Conservation (phyloP, 2,888 invertebrate species). For the Drosophila multiciliata region DNA sequence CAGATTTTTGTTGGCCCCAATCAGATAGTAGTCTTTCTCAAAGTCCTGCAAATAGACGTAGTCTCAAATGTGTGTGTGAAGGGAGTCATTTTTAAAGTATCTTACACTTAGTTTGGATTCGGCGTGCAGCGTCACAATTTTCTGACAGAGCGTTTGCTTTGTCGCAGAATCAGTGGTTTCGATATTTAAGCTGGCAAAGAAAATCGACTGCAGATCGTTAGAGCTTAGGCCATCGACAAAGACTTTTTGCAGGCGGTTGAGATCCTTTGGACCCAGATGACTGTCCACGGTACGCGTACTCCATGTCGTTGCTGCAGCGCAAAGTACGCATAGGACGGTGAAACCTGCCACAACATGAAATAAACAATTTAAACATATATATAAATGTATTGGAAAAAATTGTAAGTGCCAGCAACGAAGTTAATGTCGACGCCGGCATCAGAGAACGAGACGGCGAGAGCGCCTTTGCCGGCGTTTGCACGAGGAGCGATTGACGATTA, state of each 20-base stretch:
- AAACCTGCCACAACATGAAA: conserved; percentile 38
- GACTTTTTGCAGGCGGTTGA: conserved; percentile 83
- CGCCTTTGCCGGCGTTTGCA: conserved; percentile 60
- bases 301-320: conserved; percentile 46
- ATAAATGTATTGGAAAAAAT: conserved; percentile 3
- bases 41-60: conserved; percentile 75
- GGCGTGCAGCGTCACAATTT: conserved; percentile 68
- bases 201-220: conserved; percentile 88
- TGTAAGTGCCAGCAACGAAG: background rate
- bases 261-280: conserved; percentile 81
- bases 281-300: conserved; percentile 81
- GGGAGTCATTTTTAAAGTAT: conserved; percentile 29
- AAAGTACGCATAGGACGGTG: conserved; percentile 57
- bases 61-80: background rate
- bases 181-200: conserved; percentile 91
- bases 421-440: conserved; percentile 52
- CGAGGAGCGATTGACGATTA: background rate
- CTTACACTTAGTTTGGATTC: conserved; percentile 86
- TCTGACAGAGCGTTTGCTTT: conserved; percentile 86
- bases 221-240: conserved; percentile 85
- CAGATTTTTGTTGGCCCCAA: conserved; percentile 87
- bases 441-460: conserved; percentile 48
- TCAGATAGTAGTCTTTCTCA: conserved; percentile 89
- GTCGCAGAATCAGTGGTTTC: conserved; percentile 88
- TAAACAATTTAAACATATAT: background rate